Base-by-base conservation (phyloP, 2,797 vertebrate genomes). In the Hypotaenidia okinawae region DNA sequence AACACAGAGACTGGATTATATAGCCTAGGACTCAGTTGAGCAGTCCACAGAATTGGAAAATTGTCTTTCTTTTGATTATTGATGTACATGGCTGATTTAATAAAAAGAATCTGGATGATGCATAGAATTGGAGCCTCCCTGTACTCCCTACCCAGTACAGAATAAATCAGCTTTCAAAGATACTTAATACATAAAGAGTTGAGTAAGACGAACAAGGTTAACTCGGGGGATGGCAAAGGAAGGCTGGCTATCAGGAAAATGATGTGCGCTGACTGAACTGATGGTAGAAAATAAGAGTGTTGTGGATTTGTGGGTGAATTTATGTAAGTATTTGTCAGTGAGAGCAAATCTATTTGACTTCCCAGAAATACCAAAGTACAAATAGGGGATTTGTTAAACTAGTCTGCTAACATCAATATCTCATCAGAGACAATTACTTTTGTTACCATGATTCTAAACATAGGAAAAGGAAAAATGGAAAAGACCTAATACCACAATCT, bases 101-200 rank as follows among this genome's bases (percentile, higher is more conserved):
- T 94, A 88, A 84, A 90, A 88, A 81, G 25, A 69, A 86, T 76
- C 55, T 52, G 63, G n/a, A 70, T 88, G 73, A 79, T 59, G 59
- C 81, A 70, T 52, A 78, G 66, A 86, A 88, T 57, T 63, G 55
- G 43, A 95, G 13, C 18, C 55, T 90, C 62, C 32, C 11, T 39
- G 9, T 67, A 63, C 16, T 88, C 63, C 55, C 68, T 73, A 76
- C 66, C 11, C 59, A 90, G n/a, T 37, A 27, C 32, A 84, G 72
- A 94, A 93, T 90, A 93, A 91, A 94, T 93, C 62, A 92, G n/a
- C n/a, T 94, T 89, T 92, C 76, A 90, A 86, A 96, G 73, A 33
- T 37, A 82, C 49, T 91, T 90, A 27, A 49, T 69, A 55, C 37
- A 9, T 69, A 66, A 91, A 86, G 52, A 90, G 57, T 16, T 90